Conservation (phyloP, 2,888 invertebrate species). For the Dendrolimus houi region DNA sequence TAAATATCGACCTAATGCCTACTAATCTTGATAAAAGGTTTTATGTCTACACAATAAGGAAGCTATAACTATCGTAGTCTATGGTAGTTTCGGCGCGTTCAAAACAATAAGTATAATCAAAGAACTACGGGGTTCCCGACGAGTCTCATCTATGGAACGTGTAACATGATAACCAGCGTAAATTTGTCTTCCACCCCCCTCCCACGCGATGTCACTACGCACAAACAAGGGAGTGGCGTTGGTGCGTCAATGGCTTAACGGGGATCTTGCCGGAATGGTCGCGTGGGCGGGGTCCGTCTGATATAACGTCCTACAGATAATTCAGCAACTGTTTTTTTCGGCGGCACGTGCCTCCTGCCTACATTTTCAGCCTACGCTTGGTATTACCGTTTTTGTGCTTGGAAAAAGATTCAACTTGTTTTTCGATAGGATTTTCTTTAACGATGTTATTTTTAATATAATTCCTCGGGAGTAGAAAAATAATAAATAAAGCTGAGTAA, state of each 20-base stretch:
- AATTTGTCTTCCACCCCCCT: slow-evolving; percentile 22
- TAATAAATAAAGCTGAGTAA: not conserved
- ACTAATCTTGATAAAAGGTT: not conserved
- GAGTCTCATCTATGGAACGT: slow-evolving; percentile 43
- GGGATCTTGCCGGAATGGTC: slow-evolving; percentile 31
- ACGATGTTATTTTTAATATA: not conserved
- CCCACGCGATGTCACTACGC: slow-evolving; percentile 12
- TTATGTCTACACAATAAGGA: slow-evolving; percentile 13
- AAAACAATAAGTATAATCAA: slow-evolving; percentile 48
- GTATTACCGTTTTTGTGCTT: slow-evolving; percentile 15
- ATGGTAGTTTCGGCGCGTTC: slow-evolving; percentile 22
- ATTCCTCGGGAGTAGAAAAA: not conserved
- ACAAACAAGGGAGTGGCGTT: slow-evolving; percentile 12
- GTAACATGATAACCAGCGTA: slow-evolving; percentile 27
- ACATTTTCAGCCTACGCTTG: slow-evolving; percentile 25
- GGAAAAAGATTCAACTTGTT: not conserved
- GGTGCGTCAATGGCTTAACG: slow-evolving; percentile 46
- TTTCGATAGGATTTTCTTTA: not conserved
- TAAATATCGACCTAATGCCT: no score
- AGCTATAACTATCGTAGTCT: slow-evolving; percentile 15
- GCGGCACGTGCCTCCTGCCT: slow-evolving; percentile 27
- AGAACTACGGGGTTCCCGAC: slow-evolving; percentile 42
- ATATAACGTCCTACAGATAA: slow-evolving; percentile 51
- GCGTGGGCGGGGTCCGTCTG: slow-evolving; percentile 38
- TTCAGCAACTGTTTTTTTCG: slow-evolving; percentile 41